phyloP scores from a whole-genome alignment of 2,888 invertebrate species.

The Hirtodrosophila duncani region DNA sequence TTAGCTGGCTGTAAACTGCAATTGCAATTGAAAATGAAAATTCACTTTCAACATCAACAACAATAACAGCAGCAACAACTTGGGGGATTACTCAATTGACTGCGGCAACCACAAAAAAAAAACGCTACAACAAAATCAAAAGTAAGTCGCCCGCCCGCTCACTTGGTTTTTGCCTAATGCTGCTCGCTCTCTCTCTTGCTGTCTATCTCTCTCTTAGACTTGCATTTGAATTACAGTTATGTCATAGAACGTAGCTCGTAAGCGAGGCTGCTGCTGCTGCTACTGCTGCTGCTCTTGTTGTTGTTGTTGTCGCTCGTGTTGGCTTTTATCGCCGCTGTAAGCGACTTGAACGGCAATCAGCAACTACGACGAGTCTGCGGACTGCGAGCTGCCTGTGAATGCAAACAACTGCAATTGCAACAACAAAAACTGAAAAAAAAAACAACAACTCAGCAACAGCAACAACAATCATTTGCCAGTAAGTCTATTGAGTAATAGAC shows the following conservation, averaged over 20 bases:
- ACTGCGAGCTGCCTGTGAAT: too few species aligned
- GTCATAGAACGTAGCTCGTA: slow-evolving; percentile 63
- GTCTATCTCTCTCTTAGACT: slow-evolving; percentile 13
- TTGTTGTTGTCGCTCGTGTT: slow-evolving; percentile 34
- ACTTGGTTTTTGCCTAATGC: neutral
- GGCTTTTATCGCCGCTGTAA: slow-evolving; percentile 37
- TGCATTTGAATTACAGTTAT: slow-evolving; percentile 66
- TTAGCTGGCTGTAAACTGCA: slow-evolving; percentile 15
- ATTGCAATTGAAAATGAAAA: slow-evolving; percentile 54
- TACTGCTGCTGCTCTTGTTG: slow-evolving; percentile 28
- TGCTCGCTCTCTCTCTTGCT: slow-evolving; percentile 13
- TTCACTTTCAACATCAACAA: slow-evolving; percentile 62
- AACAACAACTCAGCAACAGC: slow-evolving; percentile 8
- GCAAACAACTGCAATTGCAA: slow-evolving; percentile 49
- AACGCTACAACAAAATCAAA: slow-evolving; percentile 49
- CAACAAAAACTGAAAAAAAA: slow-evolving; percentile 11
- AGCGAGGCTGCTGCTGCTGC: slow-evolving; percentile 40
- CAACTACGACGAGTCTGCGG: too few species aligned
- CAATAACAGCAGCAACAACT: slow-evolving; percentile 21
- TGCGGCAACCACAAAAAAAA: slow-evolving; percentile 25
- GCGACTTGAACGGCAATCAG: slow-evolving; percentile 1
- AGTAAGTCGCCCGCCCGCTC: slow-evolving; percentile 55
- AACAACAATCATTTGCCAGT: slow-evolving; percentile 54
- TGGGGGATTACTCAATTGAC: slow-evolving; percentile 59
- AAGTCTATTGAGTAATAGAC: slow-evolving; percentile 58